Base-by-base conservation (phyloP, 2,888 invertebrate species). In the Cantharis lateralis region DNA sequence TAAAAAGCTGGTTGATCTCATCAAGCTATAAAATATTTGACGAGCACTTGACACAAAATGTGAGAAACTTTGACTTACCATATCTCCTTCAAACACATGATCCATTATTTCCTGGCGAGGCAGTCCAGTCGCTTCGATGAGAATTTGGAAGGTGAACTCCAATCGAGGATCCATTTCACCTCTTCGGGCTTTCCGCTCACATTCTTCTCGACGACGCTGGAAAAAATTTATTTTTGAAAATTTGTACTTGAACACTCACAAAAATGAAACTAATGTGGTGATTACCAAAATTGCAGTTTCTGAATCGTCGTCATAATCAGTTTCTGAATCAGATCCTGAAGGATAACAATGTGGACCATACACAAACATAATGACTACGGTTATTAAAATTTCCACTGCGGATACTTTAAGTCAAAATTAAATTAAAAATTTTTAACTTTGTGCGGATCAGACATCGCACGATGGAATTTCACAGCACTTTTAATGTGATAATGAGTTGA, bases 161-260 rank as follows among this genome's bases (percentile, higher is more conserved):
- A 96, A 89, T 79, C 96, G 91, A 84, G 96, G 96, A 89, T 96
- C 96, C 95, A 96, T 96, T 88, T 96, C 96, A 89, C 96, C 96
- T 76, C 96, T 91, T 75, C 96, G 91, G 13, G 96, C 96, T 86
- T 96, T 96, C 83, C 96, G 92, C 90, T 96, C 96, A 93, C 96
- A 96, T 95, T 96, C 96, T 93, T 96, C 96, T 78, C 96, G 91
- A 78, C 96, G 91, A 81, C 92, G 91, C 93, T 93, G 87, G 13
- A 84, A 85, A 66, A 76, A 68, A 68, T 71, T 63, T 62, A 64
- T 0, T n/a, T 2, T 48, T n/a, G 0, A n/a, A n/a, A 68, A 68
- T 72, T 72, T 13, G 9, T 16, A 32, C 15, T 48, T 15, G 11
- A 28, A 18, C n/a, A 62, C 10, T 5, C 10, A 18, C n/a, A 10